Conservation (phyloP, 2,888 invertebrate genomes). For the Linyphia triangularis region DNA sequence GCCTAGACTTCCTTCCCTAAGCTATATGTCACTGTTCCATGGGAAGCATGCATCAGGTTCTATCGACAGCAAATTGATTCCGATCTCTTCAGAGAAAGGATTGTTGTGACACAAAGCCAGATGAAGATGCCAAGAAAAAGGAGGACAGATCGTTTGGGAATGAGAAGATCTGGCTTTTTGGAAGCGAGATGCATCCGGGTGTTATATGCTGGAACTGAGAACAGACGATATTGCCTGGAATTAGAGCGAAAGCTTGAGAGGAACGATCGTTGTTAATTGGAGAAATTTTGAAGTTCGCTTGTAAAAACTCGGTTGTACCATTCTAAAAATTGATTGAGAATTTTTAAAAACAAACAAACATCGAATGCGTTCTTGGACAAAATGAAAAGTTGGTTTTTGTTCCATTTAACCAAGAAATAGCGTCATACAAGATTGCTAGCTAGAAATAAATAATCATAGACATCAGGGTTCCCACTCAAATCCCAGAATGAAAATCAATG, state of each 20-base stretch:
- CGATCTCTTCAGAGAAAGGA: slow-evolving; percentile 32
- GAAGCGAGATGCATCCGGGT: not conserved
- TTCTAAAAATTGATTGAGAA: too few species aligned
- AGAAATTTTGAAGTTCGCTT: not conserved
- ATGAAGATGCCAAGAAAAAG: not conserved
- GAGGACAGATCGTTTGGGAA: not conserved
- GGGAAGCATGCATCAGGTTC: not conserved
- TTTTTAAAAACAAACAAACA: too few species aligned
- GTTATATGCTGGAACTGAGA: not conserved
- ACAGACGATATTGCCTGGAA: not conserved
- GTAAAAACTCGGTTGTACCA: too few species aligned
- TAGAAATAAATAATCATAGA: too few species aligned
- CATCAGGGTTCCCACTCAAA: too few species aligned
- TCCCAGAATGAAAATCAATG: too few species aligned
- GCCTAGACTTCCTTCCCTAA: slow-evolving; percentile 20
- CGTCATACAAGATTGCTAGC: too few species aligned
- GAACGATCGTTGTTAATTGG: not conserved
- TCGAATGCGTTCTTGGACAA: too few species aligned
- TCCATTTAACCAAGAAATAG: too few species aligned
- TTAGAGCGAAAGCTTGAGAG: too few species aligned
- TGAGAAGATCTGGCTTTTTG: not conserved
- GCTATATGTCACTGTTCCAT: slow-evolving; percentile 47
- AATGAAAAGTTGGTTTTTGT: too few species aligned
- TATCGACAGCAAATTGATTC: slow-evolving; percentile 7
- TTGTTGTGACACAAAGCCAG: not conserved